These are phyloP conservation scores for Yponomeuta malinellus DNA, from an alignment of 2,888 invertebrate species.

Conservation along the genomic window DNA sequence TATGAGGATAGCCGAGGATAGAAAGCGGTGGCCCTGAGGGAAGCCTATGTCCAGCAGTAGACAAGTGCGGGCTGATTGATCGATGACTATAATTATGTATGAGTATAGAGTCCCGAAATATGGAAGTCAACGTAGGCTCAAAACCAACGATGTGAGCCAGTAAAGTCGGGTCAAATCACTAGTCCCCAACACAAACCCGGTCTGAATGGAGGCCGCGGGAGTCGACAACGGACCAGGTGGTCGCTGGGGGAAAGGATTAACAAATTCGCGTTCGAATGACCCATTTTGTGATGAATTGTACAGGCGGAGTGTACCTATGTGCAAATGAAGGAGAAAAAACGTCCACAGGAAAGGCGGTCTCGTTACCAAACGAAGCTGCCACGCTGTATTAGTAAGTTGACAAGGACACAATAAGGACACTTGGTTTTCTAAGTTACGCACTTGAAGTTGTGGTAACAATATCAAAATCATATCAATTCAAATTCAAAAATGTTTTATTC, in stretches of 20 bases:
- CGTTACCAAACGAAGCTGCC: too few relatives aligned
- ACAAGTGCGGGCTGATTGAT: too few relatives aligned
- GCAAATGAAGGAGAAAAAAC: not conserved
- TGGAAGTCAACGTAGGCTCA: not conserved
- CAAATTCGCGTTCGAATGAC: slow-evolving; percentile 20
- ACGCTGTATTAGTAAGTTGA: not conserved
- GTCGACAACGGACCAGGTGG: slow-evolving; percentile 18
- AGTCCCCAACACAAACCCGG: not conserved
- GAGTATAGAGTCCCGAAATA: not conserved
- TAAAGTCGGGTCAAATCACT: not conserved
- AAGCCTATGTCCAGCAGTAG: too few relatives aligned
- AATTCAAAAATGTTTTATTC: too few relatives aligned
- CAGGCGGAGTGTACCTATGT: not conserved
- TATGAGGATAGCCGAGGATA: too few relatives aligned
- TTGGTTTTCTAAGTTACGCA: too few relatives aligned
- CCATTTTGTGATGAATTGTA: slow-evolving; percentile 20
- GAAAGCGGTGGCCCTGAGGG: too few relatives aligned
- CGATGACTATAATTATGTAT: too few relatives aligned
- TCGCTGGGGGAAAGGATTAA: slow-evolving; percentile 8
- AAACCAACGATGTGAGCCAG: not conserved
- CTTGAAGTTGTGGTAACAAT: too few relatives aligned
- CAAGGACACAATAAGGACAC: too few relatives aligned
- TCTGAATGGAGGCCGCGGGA: not conserved
- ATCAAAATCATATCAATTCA: too few relatives aligned
- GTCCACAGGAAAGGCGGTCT: too few relatives aligned